Conservation (phyloP, 1,140 invertebrate genomes). For the Dysdera silvatica region DNA sequence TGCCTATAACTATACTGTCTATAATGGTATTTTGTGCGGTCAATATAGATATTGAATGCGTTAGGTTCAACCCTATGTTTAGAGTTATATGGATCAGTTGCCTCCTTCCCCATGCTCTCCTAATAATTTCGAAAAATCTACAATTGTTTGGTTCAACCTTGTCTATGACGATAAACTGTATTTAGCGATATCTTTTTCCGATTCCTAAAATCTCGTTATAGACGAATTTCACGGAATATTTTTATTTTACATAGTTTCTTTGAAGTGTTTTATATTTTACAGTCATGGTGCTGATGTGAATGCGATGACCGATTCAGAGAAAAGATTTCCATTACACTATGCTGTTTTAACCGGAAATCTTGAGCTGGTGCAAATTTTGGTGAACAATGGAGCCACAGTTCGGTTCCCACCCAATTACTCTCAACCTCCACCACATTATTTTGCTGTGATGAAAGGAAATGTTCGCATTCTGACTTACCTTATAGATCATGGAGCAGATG, state of each 20-base stretch:
- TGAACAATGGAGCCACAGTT: conserved; percentile 68
- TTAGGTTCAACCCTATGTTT: no score
- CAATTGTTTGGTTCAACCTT: no score
- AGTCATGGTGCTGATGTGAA: conserved; percentile 73
- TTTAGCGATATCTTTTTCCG: no score
- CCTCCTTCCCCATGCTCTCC: no score
- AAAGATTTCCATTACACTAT: conserved; percentile 73
- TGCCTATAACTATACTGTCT: no score
- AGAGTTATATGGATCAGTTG: no score
- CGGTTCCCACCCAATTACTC: conserved; percentile 58
- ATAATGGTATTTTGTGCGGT: no score
- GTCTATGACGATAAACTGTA: no score
- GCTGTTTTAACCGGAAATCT: conserved; percentile 70
- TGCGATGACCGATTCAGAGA: conserved; percentile 69
- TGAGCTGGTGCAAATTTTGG: conserved; percentile 65
- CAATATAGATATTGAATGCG: no score
- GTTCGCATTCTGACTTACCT: conserved; percentile 54
- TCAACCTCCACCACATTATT: conserved; percentile 72
- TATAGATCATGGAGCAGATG: conserved; percentile 58
- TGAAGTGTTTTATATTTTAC: neutral
- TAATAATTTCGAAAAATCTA: no score
- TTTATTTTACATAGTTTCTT: neutral
- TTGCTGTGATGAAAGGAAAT: conserved; percentile 71
- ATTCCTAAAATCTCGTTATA: no score
- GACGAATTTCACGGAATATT: neutral